These are phyloP conservation scores for Acanthurus lineatus DNA, from an alignment of 2,797 vertebrate species.

Conservation along the genomic window DNA sequence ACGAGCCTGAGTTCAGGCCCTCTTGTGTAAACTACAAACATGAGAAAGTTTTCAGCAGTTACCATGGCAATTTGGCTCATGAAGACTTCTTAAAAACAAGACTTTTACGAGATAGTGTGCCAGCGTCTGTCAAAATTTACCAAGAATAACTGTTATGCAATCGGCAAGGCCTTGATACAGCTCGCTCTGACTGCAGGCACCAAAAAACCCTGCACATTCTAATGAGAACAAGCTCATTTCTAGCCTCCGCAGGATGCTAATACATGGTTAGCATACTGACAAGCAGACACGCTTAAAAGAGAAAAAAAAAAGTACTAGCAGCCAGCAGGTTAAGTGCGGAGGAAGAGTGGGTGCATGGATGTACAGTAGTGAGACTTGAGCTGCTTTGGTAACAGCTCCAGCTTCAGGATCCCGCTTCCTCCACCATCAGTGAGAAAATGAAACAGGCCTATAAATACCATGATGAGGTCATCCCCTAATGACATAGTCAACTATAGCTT, in stretches of 20 bases:
- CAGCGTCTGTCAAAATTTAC: constrained; percentile 60
- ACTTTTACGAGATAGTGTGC: constrained; percentile 51
- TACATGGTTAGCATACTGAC: constrained; percentile 18
- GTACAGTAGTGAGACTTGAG: constrained; percentile 1
- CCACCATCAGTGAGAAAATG: constrained; percentile 33
- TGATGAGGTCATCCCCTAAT: constrained; percentile 60
- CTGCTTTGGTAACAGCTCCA: constrained; percentile 19
- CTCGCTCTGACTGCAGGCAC: constrained; percentile 24
- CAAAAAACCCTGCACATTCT: constrained; percentile 4
- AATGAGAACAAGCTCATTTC: constrained; percentile 10
- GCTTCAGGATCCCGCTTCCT: constrained; percentile 23
- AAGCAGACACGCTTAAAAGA: constrained; percentile 14
- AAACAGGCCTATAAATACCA: constrained; percentile 66
- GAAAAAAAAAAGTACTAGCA: constrained; percentile 11
- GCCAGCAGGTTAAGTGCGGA: constrained; percentile 12
- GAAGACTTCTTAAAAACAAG: constrained; percentile 55
- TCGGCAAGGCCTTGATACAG: constrained; percentile 35
- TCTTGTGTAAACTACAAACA: constrained; percentile 65
- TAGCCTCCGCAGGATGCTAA: not conserved
- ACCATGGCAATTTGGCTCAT: constrained; percentile 71
- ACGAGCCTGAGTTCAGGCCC: constrained; percentile 46
- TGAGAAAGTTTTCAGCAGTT: constrained; percentile 73
- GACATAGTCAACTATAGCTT: constrained; percentile 42
- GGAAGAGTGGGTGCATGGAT: not conserved
- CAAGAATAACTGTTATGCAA: constrained; percentile 73